These are phyloP conservation scores for Monopis laevigella DNA, from an alignment of 2,888 invertebrate genomes.

Conservation along the genomic window DNA sequence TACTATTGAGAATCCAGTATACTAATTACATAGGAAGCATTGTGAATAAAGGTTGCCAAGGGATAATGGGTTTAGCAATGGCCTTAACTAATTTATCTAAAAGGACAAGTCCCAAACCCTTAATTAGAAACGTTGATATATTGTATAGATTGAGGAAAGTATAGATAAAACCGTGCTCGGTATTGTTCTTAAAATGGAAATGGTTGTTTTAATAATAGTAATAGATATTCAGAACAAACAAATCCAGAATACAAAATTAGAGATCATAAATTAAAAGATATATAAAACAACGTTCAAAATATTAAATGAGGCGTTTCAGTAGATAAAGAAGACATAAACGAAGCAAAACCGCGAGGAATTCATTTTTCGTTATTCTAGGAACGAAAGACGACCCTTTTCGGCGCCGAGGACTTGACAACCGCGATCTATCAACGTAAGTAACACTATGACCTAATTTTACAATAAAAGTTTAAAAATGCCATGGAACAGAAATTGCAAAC, in stretches of 20 bases:
- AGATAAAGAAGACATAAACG: not conserved
- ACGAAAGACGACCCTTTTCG: too few species aligned
- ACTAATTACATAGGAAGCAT: not conserved
- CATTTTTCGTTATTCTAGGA: not conserved
- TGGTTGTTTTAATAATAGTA: too few species aligned
- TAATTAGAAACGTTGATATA: not conserved
- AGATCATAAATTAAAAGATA: not conserved
- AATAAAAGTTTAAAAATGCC: too few species aligned
- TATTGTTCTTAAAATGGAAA: too few species aligned
- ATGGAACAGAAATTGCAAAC: too few species aligned
- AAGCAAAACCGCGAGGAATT: not conserved
- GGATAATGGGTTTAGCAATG: constrained; percentile 2
- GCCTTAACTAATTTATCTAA: constrained; percentile 3
- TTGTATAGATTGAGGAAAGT: too few species aligned
- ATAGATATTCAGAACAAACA: too few species aligned
- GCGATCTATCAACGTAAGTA: constrained; percentile 2
- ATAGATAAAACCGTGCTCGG: too few species aligned
- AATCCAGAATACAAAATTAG: not conserved
- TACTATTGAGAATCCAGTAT: not conserved
- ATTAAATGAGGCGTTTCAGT: not conserved
- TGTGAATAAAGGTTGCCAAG: not conserved
- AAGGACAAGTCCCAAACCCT: not conserved
- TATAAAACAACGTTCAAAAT: not conserved
- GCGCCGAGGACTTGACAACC: not conserved
- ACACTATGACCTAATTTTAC: not conserved